Evolutionary conservation across 2,113 vertebrate genomes (phyloP).

Genomic region (Motacilla alba): DNA sequence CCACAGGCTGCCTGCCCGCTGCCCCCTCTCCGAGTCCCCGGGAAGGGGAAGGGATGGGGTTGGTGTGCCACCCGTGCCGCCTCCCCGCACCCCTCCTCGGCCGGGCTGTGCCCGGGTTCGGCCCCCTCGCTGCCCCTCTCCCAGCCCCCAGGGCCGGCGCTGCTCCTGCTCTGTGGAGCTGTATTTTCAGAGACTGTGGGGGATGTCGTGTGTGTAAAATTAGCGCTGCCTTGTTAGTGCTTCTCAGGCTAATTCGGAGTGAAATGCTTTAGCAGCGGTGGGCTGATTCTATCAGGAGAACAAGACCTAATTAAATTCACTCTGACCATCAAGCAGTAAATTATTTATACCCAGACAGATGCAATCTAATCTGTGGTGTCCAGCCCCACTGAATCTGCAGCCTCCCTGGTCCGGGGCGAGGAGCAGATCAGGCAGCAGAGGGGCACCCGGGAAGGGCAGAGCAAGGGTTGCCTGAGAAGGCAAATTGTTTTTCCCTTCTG

Average conservation of each 20-base stretch:
- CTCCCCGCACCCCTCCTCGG: accelerated
- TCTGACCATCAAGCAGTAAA: slow-evolving; percentile 79
- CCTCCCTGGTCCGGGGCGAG: neutral
- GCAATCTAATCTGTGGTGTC: slow-evolving; percentile 69
- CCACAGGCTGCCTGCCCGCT: neutral
- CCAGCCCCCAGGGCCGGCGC: neutral
- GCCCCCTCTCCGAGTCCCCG: neutral
- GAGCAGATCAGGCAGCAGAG: neutral
- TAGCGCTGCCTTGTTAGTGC: slow-evolving; percentile 76
- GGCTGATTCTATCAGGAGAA: slow-evolving; percentile 83
- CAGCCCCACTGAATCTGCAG: slow-evolving; percentile 32
- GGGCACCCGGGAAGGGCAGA: neutral
- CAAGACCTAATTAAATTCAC: slow-evolving; percentile 78
- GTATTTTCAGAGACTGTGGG: slow-evolving; percentile 65
- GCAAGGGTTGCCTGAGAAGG: neutral
- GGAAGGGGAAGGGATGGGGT: neutral
- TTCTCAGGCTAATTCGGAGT: slow-evolving; percentile 81
- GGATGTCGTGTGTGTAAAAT: slow-evolving; percentile 72
- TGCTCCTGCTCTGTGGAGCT: neutral
- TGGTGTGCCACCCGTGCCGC: neutral
- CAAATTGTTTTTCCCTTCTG: no score
- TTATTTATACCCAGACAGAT: slow-evolving; percentile 81
- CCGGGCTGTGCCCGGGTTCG: accelerated
- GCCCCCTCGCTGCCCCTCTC: neutral
- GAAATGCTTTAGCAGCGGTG: slow-evolving; percentile 79